Evolutionary conservation across 2,888 invertebrate genomes (phyloP), one percentile per base, ranked within the genome.

Genomic region (Byasa hedistus): DNA sequence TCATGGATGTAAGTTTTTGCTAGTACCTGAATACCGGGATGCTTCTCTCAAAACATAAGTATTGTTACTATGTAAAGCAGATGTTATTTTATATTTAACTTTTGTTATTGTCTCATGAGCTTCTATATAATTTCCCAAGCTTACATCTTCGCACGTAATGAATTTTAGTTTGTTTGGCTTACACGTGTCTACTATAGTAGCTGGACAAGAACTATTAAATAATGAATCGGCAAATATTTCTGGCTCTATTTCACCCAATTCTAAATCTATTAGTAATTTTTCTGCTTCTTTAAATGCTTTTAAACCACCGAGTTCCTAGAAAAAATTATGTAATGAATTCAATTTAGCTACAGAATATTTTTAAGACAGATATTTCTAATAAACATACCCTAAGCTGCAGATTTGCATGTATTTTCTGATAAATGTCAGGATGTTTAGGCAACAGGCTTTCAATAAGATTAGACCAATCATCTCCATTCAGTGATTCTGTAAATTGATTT

Each of bases 391-490:
- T 88, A 54, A 89, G 73, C 67, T 89, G 86, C 44, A 92, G 79
- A 79, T 92, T 91, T 3, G 89, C 90, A 61, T 87, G 83, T 21
- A 92, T 76, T 78, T 91, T 89, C 56, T 89, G 82, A 72, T 91
- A 92, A 64, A 92, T 80, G 61, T 87, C 89, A 22, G 90, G 81
- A 73, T 92, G 92, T 78, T 93, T 91, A n/a, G 93, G 93, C 32
- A 93, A 76, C 65, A 93, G 74, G 69, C 81, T 86, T 74, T 93
- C 93, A 68, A 93, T 92, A 57, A 93, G 74, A 73, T 91, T 90
- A 5, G 91, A 93, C 93, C 93, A 94, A 75, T 94, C 93, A 56
- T 92, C 91, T 67, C 93, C 94, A n/a, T 85, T 87, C 61, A 92
- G 80, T 2, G 93, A 92, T 72, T 88, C 93, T 93, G 82, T n/a